phyloP scores from a whole-genome alignment of 2,113 vertebrate genomes.

The Malurus alboscapulatus region DNA sequence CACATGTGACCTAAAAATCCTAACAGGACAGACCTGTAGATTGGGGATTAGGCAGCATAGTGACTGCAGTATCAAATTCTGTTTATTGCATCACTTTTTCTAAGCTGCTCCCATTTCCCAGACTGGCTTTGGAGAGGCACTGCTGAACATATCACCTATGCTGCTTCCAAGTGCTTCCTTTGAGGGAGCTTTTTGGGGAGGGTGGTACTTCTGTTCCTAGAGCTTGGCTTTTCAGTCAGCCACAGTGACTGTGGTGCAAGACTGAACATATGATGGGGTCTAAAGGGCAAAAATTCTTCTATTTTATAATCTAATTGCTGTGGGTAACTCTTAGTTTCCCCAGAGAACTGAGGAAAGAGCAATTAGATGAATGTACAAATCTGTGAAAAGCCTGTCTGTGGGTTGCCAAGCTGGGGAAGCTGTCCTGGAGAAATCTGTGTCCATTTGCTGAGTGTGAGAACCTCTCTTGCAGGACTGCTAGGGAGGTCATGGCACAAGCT shows the following conservation, averaged over 20 bases:
- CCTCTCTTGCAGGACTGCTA: fast-evolving
- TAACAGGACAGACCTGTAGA: background rate
- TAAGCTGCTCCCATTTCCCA: background rate
- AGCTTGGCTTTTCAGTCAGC: background rate
- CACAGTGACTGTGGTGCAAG: background rate
- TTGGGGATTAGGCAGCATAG: constrained; percentile 1
- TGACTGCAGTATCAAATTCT: constrained; percentile 7
- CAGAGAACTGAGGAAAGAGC: background rate
- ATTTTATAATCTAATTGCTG: background rate
- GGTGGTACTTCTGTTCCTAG: background rate
- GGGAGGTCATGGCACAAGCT: background rate
- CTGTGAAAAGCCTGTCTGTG: background rate
- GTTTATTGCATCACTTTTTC: background rate
- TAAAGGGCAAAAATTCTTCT: background rate
- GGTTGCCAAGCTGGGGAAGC: background rate
- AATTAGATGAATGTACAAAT: background rate
- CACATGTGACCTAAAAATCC: background rate
- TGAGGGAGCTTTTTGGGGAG: background rate
- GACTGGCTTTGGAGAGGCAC: background rate
- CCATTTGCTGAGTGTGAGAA: background rate
- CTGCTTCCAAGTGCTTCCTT: background rate
- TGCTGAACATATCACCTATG: background rate
- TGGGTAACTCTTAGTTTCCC: background rate
- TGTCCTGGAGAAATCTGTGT: background rate
- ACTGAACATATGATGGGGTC: background rate